These are phyloP conservation scores for Agonopterix arenella DNA, from an alignment of 2,888 invertebrate genomes.

Conservation along the genomic window DNA sequence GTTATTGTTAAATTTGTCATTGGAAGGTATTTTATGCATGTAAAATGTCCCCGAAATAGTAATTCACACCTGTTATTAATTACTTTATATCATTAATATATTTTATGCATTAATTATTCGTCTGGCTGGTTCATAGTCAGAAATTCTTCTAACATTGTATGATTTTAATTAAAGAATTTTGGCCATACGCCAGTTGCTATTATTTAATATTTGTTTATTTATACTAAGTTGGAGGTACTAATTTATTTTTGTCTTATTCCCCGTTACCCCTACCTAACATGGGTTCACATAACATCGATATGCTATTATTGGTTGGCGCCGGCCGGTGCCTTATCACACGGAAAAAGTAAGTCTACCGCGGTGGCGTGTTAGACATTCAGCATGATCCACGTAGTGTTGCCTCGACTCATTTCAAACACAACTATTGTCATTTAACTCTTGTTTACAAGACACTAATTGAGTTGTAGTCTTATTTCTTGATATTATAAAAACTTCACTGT, in stretches of 20 bases:
- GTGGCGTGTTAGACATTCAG: slow-evolving; percentile 34
- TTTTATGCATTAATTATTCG: slow-evolving; percentile 26
- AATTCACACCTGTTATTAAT: no score
- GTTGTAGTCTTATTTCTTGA: neutral
- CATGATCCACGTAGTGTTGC: slow-evolving; percentile 39
- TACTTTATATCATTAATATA: neutral
- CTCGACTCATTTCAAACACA: neutral
- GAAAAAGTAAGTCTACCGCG: slow-evolving; percentile 61
- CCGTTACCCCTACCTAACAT: slow-evolving; percentile 59
- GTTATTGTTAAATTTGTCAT: no score
- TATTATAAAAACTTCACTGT: neutral
- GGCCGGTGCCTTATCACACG: slow-evolving; percentile 37
- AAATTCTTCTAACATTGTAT: neutral
- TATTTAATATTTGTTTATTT: slow-evolving; percentile 3
- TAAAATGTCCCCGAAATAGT: no score
- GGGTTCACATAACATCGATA: slow-evolving; percentile 59
- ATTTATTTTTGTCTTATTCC: slow-evolving; percentile 69
- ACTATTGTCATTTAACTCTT: no score
- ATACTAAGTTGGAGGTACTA: slow-evolving; percentile 58
- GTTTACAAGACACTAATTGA: no score
- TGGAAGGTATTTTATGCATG: no score
- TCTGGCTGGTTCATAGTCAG: slow-evolving; percentile 33
- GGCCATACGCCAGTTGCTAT: slow-evolving; percentile 15
- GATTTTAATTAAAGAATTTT: neutral
- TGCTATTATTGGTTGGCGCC: slow-evolving; percentile 53